Percentiles rank a stretch among this genome's conserved stretches.
phyloP scores from a whole-genome alignment of 2,888 invertebrate species.

The Baronia brevicornis region DNA sequence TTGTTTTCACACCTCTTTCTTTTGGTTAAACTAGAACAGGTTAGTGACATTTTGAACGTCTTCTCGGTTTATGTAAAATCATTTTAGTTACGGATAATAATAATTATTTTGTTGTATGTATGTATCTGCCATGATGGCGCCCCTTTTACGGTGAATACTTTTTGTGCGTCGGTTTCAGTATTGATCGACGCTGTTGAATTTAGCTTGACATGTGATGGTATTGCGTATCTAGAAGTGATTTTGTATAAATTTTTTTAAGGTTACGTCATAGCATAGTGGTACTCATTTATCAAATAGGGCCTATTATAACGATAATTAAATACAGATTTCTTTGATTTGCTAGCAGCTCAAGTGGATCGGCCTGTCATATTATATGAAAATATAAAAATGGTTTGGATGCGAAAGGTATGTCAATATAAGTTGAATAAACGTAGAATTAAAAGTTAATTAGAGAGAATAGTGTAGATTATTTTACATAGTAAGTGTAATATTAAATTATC shows the following conservation, averaged over 20 bases:
- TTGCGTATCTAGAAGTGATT: neutral
- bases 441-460: too few relatives aligned
- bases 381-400: constrained; percentile 44
- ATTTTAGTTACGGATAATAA: constrained; percentile 1
- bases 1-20: constrained; percentile 25
- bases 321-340: constrained; percentile 31
- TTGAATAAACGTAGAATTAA: constrained; percentile 2
- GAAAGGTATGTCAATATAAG: constrained; percentile 43
- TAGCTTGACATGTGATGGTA: neutral
- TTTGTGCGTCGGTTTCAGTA: constrained; percentile 9
- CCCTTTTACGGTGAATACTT: constrained; percentile 8
- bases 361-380: constrained; percentile 24
- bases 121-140: constrained; percentile 7
- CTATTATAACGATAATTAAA: constrained; percentile 11
- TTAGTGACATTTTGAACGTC: constrained; percentile 50
- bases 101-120: neutral
- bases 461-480: neutral
- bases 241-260: neutral
- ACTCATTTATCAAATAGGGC: neutral
- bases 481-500: neutral
- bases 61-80: constrained; percentile 1
- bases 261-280: neutral
- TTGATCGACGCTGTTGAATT: constrained; percentile 1
- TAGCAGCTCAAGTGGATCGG: constrained; percentile 46
- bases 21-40: constrained; percentile 35